Evolutionary conservation across 2,888 invertebrate species (phyloP).

Genomic region (Lydus trimaculatus): DNA sequence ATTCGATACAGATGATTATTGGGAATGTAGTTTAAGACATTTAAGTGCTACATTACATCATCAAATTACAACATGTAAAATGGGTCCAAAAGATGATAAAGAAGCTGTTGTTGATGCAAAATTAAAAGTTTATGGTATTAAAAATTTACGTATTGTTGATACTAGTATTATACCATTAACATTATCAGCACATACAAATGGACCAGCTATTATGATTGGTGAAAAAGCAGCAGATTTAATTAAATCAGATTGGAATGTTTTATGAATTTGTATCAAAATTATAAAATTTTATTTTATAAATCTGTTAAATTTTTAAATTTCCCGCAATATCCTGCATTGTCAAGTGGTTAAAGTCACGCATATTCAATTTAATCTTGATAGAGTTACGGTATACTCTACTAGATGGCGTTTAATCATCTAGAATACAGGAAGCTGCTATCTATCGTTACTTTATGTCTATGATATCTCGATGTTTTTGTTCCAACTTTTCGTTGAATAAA

Average conservation of each 20-base stretch:
- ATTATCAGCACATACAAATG: constrained; percentile 62
- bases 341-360: too few species aligned
- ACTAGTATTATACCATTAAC: constrained; percentile 64
- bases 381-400: too few species aligned
- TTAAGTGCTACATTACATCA: constrained; percentile 61
- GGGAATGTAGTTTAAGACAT: constrained; percentile 61
- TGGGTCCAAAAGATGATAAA: constrained; percentile 62
- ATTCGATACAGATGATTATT: constrained; percentile 60
- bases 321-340: too few species aligned
- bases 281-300: too few species aligned
- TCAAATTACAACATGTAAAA: constrained; percentile 63
- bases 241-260: constrained; percentile 8
- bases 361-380: too few species aligned
- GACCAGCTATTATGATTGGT: constrained; percentile 64
- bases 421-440: too few species aligned
- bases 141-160: constrained; percentile 62
- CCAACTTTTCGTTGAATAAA: too few species aligned
- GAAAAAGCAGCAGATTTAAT: constrained; percentile 15
- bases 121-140: constrained; percentile 62
- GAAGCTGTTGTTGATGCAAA: constrained; percentile 64
- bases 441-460: too few species aligned
- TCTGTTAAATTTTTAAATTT: too few species aligned
- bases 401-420: too few species aligned
- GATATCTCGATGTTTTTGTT: too few species aligned
- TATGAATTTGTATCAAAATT: too few species aligned